Evolutionary conservation across 2,888 invertebrate genomes (phyloP).

Genomic region (Eugnorisma glareosa): DNA sequence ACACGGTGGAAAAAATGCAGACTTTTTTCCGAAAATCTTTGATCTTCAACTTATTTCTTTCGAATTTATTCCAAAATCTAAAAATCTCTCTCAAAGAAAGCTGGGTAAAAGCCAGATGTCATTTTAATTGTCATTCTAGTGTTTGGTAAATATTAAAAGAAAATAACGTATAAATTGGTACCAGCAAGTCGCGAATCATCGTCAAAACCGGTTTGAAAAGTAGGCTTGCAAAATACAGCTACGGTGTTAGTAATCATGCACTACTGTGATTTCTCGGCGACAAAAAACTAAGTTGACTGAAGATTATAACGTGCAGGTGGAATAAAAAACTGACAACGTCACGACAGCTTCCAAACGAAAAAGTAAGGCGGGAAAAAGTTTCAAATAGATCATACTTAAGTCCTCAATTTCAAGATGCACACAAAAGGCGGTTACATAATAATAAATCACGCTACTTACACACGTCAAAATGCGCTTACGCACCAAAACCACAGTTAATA

Average conservation of each 20-base stretch:
- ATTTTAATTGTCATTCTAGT: conserved; percentile 25
- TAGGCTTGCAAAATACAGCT: conserved; percentile 86
- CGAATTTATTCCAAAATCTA: neutral
- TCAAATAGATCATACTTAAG: conserved; percentile 71
- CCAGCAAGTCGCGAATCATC: conserved; percentile 78
- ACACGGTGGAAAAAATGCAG: conserved; percentile 42
- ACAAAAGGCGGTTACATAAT: conserved; percentile 67
- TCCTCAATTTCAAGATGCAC: conserved; percentile 70
- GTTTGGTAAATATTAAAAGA: conserved; percentile 44
- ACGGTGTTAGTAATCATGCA: conserved; percentile 70
- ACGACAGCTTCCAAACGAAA: conserved; percentile 66
- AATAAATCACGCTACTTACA: conserved; percentile 85
- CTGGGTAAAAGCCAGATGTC: neutral
- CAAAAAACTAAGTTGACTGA: conserved; percentile 63
- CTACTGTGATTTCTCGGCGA: conserved; percentile 68
- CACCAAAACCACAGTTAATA: conserved; percentile 82
- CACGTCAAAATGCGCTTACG: conserved; percentile 84
- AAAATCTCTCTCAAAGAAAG: neutral
- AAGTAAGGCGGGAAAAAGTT: conserved; percentile 63
- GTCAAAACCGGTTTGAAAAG: conserved; percentile 85
- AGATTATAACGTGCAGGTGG: conserved; percentile 58
- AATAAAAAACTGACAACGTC: conserved; percentile 56
- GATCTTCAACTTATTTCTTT: neutral
- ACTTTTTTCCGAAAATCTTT: conserved; percentile 1
- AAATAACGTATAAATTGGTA: conserved; percentile 62